A percentile compares a stretch with the other conserved stretches of the same genome.
Evolutionary conservation across 1,140 invertebrate species (phyloP).

Genomic region (Reticulitermes speratus): DNA sequence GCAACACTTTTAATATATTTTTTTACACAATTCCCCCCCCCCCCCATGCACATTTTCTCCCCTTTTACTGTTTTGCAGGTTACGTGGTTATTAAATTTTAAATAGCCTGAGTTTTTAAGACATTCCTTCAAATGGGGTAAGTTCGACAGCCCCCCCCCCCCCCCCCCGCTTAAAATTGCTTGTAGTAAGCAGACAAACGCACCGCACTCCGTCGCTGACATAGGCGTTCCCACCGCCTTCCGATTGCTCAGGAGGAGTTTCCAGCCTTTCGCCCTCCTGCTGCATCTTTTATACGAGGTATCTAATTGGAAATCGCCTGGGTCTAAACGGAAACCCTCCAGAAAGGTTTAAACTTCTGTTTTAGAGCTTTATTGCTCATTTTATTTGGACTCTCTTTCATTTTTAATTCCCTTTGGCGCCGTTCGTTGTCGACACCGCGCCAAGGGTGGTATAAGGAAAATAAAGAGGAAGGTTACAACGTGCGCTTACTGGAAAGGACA

Average conservation of each 20-base stretch:
- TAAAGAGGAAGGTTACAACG: not conserved
- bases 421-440: constrained; percentile 11
- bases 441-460: not conserved
- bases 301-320: constrained; percentile 26
- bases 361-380: constrained; percentile 15
- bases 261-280: not conserved
- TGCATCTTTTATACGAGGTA: constrained; percentile 19
- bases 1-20: no score
- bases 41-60: no score
- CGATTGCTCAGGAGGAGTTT: not conserved
- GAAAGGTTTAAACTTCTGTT: not conserved
- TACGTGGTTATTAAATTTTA: no score
- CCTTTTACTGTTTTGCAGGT: no score
- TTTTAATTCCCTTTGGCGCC: constrained; percentile 26
- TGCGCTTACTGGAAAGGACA: not conserved
- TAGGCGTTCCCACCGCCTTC: no score
- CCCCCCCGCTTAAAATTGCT: no score
- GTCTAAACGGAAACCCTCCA: not conserved
- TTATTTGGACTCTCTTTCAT: constrained; percentile 26
- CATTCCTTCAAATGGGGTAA: no score
- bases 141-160: no score
- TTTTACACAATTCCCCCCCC: no score
- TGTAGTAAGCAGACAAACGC: no score
- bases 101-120: no score
- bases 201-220: no score